Evolutionary conservation across 1,140 invertebrate genomes (phyloP), one percentile per base, ranked within the genome.

Genomic region (Ceratosolen fusciceps): DNA sequence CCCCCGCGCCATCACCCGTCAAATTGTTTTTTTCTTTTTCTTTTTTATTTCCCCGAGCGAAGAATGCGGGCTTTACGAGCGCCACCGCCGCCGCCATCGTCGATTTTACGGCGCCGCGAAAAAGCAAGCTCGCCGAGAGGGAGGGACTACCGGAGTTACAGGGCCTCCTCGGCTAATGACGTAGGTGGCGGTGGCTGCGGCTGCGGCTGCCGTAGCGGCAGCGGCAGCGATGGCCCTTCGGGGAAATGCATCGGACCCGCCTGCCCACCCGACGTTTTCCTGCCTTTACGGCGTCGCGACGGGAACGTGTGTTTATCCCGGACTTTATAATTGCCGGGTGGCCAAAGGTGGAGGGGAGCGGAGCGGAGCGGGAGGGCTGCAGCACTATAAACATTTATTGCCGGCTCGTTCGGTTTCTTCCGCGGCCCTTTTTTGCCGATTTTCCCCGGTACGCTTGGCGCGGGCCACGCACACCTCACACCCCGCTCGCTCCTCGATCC

Each of bases 1-100:
- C 49, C 4, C 43, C 37, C 2, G 7, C 34, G 3, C 34, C 19
- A 24, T 3, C 9, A n/a, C n/a, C 4, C 49, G 49, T 5, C 14
- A 39, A 19, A 52, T 52, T 72, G 49, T 43, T 72, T 71, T n/a
- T n/a, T n/a, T n/a, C n/a, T n/a, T n/a, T n/a, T n/a, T n/a, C n/a
- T n/a, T n/a, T n/a, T n/a, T n/a, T n/a, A n/a, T 52, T 52, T 54
- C 47, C 29, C 19, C 31, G 26, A n/a, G 10, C 16, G 68, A 71
- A 71, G 68, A 71, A 71, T 71, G 68, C 47, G 26, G 37, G 47
- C 39, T 39, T 75, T 75, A 75, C 74, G 74, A 75, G n/a, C 52
- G 34, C 71, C 52, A 52, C 26, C 29, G 12, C 31, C 19, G 70
- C 47, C 52, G 71, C 52, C 19, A n/a, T 29, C n/a, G 39, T 37